phyloP scores from a whole-genome alignment of 2,113 vertebrate species.

The Sakesphorus luctuosus region DNA sequence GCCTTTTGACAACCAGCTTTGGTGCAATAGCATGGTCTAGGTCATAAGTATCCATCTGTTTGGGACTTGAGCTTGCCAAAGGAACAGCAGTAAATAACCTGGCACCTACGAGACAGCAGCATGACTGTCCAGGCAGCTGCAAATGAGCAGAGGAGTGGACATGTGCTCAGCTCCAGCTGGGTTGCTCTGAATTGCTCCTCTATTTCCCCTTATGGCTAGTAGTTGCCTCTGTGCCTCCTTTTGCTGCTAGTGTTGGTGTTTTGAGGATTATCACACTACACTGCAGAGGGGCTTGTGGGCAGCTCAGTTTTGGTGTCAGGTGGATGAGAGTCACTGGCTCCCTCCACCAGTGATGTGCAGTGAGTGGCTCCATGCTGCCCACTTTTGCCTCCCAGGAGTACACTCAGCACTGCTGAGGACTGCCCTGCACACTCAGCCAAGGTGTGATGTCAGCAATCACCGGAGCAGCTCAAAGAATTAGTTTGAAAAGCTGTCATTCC shows the following conservation, averaged over 20 bases:
- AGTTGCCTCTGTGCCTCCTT: background rate
- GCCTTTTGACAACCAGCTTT: background rate
- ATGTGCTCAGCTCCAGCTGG: background rate
- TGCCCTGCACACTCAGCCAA: accelerated
- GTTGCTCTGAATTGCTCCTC: background rate
- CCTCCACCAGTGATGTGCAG: accelerated
- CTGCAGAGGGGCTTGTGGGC: background rate
- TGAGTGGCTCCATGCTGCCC: accelerated
- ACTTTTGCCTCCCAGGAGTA: background rate
- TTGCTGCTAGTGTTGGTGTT: background rate
- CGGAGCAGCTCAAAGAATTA: background rate
- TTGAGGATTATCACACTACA: background rate
- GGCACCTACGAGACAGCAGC: background rate
- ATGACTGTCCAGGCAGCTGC: background rate
- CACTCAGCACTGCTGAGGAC: background rate
- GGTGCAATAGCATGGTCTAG: background rate
- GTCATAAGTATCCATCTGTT: background rate
- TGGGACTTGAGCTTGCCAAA: background rate
- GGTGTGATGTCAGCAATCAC: accelerated
- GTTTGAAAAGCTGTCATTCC: background rate
- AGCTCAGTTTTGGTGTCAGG: background rate
- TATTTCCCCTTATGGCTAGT: background rate
- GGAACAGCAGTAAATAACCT: background rate
- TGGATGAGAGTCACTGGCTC: background rate
- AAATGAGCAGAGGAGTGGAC: background rate